Evolutionary conservation across 1,140 invertebrate genomes (phyloP).

Genomic region (Drosophila lacertosa): DNA sequence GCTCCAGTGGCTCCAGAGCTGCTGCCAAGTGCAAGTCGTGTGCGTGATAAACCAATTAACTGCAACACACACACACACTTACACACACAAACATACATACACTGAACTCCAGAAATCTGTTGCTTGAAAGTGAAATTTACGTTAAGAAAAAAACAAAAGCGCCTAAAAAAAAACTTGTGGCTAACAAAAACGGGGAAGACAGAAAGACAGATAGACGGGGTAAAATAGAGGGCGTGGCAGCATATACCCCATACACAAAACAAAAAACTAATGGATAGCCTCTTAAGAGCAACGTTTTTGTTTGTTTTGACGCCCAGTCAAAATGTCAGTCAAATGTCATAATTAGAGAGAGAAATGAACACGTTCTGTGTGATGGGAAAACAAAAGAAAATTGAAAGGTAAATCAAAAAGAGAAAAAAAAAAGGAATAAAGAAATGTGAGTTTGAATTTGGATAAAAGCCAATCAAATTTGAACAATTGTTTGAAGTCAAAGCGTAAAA

Average conservation of each 20-base stretch:
- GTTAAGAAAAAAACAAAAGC: conserved; percentile 15
- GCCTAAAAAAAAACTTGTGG: conserved; percentile 8
- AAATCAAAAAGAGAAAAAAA: not conserved
- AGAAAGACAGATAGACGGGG: not conserved
- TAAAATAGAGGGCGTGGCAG: not conserved
- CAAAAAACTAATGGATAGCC: conserved; percentile 30
- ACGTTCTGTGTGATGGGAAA: conserved; percentile 35
- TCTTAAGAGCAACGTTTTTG: conserved; percentile 19
- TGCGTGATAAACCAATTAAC: conserved; percentile 81
- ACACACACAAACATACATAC: conserved; percentile 1
- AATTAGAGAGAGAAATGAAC: conserved; percentile 24
- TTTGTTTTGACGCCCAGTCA: conserved; percentile 36
- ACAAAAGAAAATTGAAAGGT: conserved; percentile 28
- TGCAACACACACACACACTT: conserved; percentile 24
- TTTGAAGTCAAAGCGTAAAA: not conserved
- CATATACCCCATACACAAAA: too few relatives aligned
- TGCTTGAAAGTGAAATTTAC: conserved; percentile 67
- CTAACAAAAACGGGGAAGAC: not conserved
- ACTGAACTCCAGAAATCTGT: conserved; percentile 41
- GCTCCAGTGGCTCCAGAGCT: conserved; percentile 24
- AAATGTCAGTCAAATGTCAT: conserved; percentile 45
- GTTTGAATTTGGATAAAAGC: not conserved
- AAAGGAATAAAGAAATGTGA: not conserved
- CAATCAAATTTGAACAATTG: conserved; percentile 5
- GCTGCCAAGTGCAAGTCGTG: conserved; percentile 64